A percentile compares a stretch with the other conserved stretches of the same genome.
Evolutionary conservation across 2,797 vertebrate genomes (phyloP).

Genomic region (Microctenopoma steveboyesi): DNA sequence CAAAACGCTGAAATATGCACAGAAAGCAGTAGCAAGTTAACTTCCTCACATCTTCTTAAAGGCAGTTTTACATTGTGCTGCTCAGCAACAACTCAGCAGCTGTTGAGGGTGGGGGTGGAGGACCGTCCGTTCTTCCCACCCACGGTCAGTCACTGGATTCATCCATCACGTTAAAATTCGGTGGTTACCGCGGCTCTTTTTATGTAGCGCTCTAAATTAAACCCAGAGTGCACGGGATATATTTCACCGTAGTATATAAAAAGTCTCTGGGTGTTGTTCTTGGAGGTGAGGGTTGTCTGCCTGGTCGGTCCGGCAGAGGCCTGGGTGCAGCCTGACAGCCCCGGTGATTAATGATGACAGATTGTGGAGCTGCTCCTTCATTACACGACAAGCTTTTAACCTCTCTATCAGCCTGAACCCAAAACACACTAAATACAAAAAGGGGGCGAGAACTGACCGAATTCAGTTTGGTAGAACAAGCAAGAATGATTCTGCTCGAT

Average conservation of each 20-base stretch:
- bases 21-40: no score
- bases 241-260: conserved; percentile 25
- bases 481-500: conserved; percentile 3
- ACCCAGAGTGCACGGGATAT: conserved; percentile 12
- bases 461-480: conserved; percentile 6
- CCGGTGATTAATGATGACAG: conserved; percentile 81
- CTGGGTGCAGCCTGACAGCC: conserved; percentile 66
- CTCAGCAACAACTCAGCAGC: conserved; percentile 18
- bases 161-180: conserved; percentile 29
- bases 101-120: conserved; percentile 5
- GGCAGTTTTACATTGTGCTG: neutral
- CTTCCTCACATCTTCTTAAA: no score
- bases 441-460: neutral
- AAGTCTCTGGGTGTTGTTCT: conserved; percentile 48
- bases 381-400: conserved; percentile 68
- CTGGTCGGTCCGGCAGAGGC: conserved; percentile 53
- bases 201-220: conserved; percentile 34
- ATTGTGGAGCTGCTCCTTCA: conserved; percentile 66
- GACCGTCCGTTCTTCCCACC: conserved; percentile 25
- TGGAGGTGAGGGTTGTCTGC: conserved; percentile 36
- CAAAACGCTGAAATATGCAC: no score
- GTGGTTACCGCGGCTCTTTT: conserved; percentile 12
- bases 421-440: conserved; percentile 19
- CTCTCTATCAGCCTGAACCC: conserved; percentile 59
- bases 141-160: conserved; percentile 22